Base-by-base conservation (phyloP, 2,113 vertebrate genomes). In the Hepsetus odoe region DNA sequence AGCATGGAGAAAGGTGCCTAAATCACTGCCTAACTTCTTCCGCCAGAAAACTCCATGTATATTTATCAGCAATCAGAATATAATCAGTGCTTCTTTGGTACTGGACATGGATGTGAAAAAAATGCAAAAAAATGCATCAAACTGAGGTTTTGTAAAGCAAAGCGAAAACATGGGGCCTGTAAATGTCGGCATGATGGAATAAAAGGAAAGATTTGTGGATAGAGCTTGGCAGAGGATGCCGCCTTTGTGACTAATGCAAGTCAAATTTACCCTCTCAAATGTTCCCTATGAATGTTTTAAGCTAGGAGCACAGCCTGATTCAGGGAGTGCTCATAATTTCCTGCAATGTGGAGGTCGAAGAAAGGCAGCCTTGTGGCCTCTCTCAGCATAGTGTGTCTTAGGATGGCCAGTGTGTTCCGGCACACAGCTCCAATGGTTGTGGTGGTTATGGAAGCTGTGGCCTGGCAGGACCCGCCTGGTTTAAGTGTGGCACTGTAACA, bases 1-100 rank as follows among this genome's bases (percentile, higher is more conserved):
- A 84, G 66, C 78, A 65, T 61, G 80, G 83, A 82, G 85, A 85
- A 67, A 67, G 82, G 56, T 61, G 56, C 56, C 74, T 76, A 66
- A 79, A 81, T 87, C 76, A 58, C 77, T 28, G 77, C 51, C 64
- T 75, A 49, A 76, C 40, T 61, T 28, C 66, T 33, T 68, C 68
- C 55, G 82, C 72, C 62, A 74, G 83, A 76, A 79, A 35, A 65
- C 66, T 59, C 55, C 30, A 75, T 85, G 61, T 69, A 76, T 20
- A 56, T 84, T 80, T 81, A 42, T 55, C 74, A 49, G 67, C 24
- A 70, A 26, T 62, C 75, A 67, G 24, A 13, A 76, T 56, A 38
- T 24, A 42, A 55, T 72, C 32, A 16, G 66, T 56, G 20, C 20
- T 10, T 18, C 2, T 67, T 44, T 22, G 8, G 38, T 8, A 26